A percentile compares a stretch with the other conserved stretches of the same genome.
These are phyloP conservation scores for Zoanthus sansibaricus DNA, from an alignment of 92 coral and sea anemone species.

Conservation along the genomic window DNA sequence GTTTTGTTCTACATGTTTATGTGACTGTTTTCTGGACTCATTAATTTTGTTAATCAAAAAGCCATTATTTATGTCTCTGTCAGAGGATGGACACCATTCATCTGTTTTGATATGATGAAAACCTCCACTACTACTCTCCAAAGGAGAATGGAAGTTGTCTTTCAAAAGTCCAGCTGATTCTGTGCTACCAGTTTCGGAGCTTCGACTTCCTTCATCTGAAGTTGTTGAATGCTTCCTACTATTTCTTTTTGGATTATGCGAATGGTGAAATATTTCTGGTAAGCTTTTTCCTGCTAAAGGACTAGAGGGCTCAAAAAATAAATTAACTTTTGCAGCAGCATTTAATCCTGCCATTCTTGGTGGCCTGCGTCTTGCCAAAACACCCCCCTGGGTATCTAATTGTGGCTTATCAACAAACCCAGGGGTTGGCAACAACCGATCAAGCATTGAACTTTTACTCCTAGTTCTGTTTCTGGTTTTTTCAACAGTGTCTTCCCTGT, in stretches of 20 bases:
- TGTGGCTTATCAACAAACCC: slow-evolving; percentile 97
- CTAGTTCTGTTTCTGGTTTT: slow-evolving; percentile 75
- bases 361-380: slow-evolving; percentile 85
- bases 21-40: slow-evolving; percentile 54
- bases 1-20: slow-evolving; percentile 39
- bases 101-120: not conserved
- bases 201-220: slow-evolving; percentile 49
- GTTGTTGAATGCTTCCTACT: slow-evolving; percentile 48
- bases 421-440: slow-evolving; percentile 95
- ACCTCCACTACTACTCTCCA: not conserved
- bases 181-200: slow-evolving; percentile 48
- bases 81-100: slow-evolving; percentile 52
- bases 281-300: slow-evolving; percentile 93
- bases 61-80: slow-evolving; percentile 48
- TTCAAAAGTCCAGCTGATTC: slow-evolving; percentile 58
- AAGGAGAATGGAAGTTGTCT: slow-evolving; percentile 32
- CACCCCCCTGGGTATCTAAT: slow-evolving; percentile 74
- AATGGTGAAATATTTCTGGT: slow-evolving; percentile 85
- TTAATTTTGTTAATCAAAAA: slow-evolving; percentile 23
- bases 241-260: slow-evolving; percentile 58
- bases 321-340: slow-evolving; percentile 97
- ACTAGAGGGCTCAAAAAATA: slow-evolving; percentile 96
- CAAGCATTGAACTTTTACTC: slow-evolving; percentile 75
- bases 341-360: slow-evolving; percentile 97
- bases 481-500: slow-evolving; percentile 28